Percentiles rank a stretch among this genome's conserved stretches.
Evolutionary conservation across 2,113 vertebrate genomes (phyloP).

Genomic region (Monarcha castaneiventris): DNA sequence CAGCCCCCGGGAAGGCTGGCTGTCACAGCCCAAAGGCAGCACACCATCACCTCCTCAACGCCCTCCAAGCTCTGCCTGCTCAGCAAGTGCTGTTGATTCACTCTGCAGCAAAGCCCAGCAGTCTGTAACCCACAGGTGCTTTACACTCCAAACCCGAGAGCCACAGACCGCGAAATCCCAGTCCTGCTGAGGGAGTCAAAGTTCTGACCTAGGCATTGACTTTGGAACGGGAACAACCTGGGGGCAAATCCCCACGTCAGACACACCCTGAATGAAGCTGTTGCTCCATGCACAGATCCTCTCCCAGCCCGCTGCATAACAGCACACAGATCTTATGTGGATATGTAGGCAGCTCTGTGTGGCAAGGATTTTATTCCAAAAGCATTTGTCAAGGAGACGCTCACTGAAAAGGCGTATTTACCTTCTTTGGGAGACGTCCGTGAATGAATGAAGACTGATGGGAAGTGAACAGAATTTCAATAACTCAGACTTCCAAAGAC

Average conservation of each 20-base stretch:
- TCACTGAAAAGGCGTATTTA: not conserved
- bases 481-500: not conserved
- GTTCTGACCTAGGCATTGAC: not conserved
- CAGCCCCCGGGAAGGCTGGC: not conserved
- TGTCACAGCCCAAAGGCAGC: not conserved
- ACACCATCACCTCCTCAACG: fast-evolving
- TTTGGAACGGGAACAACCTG: not conserved
- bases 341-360: not conserved
- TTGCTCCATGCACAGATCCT: not conserved
- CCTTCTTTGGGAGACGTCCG: not conserved
- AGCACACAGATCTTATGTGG: fast-evolving
- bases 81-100: not conserved
- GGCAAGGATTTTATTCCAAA: not conserved
- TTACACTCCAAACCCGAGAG: fast-evolving
- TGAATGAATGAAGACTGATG: not conserved
- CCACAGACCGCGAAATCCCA: fast-evolving
- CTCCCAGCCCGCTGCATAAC: not conserved
- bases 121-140: not conserved
- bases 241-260: not conserved
- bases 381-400: not conserved
- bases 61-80: not conserved
- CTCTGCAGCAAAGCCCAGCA: not conserved
- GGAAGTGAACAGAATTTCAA: not conserved
- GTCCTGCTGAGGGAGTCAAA: not conserved
- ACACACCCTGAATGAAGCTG: not conserved